Base-by-base conservation (phyloP, 2,797 vertebrate species). In the Allobates femoralis region DNA sequence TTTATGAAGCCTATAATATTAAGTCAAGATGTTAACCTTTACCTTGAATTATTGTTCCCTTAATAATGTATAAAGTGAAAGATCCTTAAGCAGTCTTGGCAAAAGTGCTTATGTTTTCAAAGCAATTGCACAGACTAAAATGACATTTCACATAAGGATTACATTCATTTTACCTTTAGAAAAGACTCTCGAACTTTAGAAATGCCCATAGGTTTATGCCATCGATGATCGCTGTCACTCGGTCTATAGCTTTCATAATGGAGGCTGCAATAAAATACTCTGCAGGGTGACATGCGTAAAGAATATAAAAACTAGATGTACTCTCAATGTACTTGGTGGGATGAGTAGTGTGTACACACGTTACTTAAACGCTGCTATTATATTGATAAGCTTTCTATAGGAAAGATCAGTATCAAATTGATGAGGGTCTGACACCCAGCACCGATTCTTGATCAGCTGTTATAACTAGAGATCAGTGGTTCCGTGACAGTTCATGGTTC, bases 131-230 rank as follows among this genome's bases (percentile, higher is more conserved):
- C 55, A 86, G 84, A 91, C 89, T 86, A 90, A 93, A 92, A 92
- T 93, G 90, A 86, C 86, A 90, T 94, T 93, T 93, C 62, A 81
- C 81, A 89, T 89, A 89, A 92, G 90, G 74, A 90, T 91, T 92
- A 71, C 62, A 85, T 89, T 91, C 53, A 90, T 91, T 93, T 90
- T 88, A 87, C 21, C 32, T 90, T 89, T 23, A 86, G 46, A 91
- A 92, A 93, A 93, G 64, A 60, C 90, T 90, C 89, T 93, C 92
- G 89, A 93, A 92, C 90, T 94, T 93, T 91, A 90, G 88, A 92
- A 87, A 89, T 92, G 87, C 91, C 90, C 88, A 93, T 84, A 91
- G 85, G 79, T 90, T 92, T 93, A 78, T 91, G 60, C 34, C 89
- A 62, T 41, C 89, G 86, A 85, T 89, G 16, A 81, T 92, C 90